Percentiles rank a stretch among this genome's conserved stretches.
phyloP scores from a whole-genome alignment of 2,113 vertebrate genomes.

The Trichechus manatus region DNA sequence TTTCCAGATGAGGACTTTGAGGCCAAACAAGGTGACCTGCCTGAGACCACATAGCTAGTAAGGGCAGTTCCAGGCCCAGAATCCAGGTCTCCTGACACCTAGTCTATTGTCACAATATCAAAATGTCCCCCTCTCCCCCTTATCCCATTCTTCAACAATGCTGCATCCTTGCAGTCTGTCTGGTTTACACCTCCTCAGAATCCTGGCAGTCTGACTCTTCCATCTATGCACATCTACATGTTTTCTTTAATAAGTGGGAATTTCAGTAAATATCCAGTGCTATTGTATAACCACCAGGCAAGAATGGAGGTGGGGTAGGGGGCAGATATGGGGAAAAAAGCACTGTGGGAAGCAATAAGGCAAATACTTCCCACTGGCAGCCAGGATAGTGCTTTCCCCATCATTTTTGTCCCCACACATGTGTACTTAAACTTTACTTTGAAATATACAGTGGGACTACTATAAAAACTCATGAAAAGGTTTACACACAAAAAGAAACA shows the following conservation, averaged over 20 bases:
- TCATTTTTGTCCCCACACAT: background rate
- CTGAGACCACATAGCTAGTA: background rate
- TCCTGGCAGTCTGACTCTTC: background rate
- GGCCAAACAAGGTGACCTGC: background rate
- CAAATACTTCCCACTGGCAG: background rate
- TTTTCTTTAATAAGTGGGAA: background rate
- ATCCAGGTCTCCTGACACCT: background rate
- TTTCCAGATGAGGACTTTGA: background rate
- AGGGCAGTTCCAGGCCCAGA: background rate
- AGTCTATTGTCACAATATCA: background rate
- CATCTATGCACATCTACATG: background rate
- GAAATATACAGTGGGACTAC: no score
- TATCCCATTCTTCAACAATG: background rate
- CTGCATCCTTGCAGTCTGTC: background rate
- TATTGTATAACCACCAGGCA: background rate
- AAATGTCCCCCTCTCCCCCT: background rate
- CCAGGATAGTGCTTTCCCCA: rapidly evolving
- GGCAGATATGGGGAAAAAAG: background rate
- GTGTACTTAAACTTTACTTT: background rate
- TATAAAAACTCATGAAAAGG: no score
- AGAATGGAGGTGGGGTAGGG: background rate
- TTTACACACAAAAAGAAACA: no score
- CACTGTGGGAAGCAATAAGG: background rate
- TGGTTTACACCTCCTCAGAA: background rate
- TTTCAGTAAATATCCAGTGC: background rate